Evolutionary conservation across 2,113 vertebrate genomes (phyloP), one percentile per base, ranked within the genome.

Genomic region (Hyperopisus bebe): DNA sequence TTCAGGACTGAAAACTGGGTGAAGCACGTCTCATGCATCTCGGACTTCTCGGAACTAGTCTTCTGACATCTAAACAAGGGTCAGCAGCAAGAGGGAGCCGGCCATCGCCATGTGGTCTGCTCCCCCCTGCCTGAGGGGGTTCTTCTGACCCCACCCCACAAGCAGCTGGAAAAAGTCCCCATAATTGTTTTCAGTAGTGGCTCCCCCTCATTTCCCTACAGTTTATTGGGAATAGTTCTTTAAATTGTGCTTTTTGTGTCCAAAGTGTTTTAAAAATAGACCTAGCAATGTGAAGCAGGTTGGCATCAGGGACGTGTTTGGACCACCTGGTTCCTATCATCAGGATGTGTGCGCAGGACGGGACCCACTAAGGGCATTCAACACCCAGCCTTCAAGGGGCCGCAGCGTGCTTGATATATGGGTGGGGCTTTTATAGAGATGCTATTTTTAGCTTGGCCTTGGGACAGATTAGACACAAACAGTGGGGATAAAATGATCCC

Each of bases 391-490:
- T 92, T 86, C 83, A 90, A 90, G 90, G 88, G 90, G 89, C 88
- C 91, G 77, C 91, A 93, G 91, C 90, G 89, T 89, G 15, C 80
- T 90, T 91, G 90, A 94, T 93, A 90, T 93, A 92, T 86, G 24
- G 86, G 35, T 9, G 90, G 93, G 89, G 91, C 89, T 90, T 92
- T 88, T 42, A 82, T 90, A 90, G 19, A 87, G 89, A 90, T 86
- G 89, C 53, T 93, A 94, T 94, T 94, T 94, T 93, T 93, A 94
- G 92, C 3, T 55, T 86, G 89, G 83, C 84, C 17, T 42, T 31
- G 47, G 58, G 89, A 66, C 89, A 86, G 70, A 55, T 91, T 90
- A 90, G 91, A 89, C 86, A 39, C 48, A 66, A 87, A 89, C 89
- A 91, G 35, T 91, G 90, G 92, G 90, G 92, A 92, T 90, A 77